Percentiles rank a stretch among this genome's conserved stretches.
Evolutionary conservation across 1,140 invertebrate genomes (phyloP).

Genomic region (Nephila pilipes): DNA sequence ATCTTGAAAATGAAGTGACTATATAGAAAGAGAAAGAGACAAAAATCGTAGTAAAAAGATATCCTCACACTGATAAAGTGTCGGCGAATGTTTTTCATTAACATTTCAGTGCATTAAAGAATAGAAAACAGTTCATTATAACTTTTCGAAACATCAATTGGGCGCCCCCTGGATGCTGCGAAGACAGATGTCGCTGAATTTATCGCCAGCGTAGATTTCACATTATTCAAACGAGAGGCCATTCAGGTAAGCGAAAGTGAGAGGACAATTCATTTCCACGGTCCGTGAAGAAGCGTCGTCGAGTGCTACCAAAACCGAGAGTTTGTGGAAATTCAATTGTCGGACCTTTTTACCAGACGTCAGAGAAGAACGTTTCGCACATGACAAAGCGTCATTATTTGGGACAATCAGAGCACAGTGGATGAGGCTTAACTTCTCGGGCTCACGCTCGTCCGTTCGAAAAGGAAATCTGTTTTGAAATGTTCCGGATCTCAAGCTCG

Average conservation of each 20-base stretch:
- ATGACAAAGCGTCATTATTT: conserved; percentile 1
- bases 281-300: not conserved
- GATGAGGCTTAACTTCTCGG: not conserved
- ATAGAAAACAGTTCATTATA: no score
- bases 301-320: not conserved
- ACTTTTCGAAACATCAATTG: no score
- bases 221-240: no score
- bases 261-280: not conserved
- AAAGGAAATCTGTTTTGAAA: not conserved
- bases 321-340: not conserved
- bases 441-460: not conserved
- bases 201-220: no score
- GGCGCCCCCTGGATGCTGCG: no score
- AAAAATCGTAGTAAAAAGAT: no score
- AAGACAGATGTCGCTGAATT: no score
- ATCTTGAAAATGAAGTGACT: no score
- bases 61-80: no score
- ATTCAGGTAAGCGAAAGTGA: not conserved
- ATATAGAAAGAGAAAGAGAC: no score
- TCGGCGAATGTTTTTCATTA: no score
- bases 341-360: not conserved
- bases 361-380: not conserved
- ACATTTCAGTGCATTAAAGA: no score
- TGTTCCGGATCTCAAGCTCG: not conserved
- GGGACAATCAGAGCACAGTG: conserved; percentile 25